Base-by-base conservation (phyloP, 2,888 invertebrate genomes). In the Leptodirus hochenwartii region DNA sequence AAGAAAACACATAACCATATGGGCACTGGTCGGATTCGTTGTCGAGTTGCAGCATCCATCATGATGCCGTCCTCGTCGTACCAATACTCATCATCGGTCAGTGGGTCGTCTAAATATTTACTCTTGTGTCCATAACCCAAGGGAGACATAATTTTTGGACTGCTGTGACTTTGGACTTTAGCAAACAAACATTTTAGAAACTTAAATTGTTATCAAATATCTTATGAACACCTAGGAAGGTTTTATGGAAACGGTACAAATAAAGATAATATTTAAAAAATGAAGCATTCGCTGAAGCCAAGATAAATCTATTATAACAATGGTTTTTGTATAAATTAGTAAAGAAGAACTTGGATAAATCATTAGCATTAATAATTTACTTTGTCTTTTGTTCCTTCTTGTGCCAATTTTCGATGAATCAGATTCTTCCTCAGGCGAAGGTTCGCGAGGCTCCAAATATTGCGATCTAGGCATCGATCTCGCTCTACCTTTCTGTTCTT, bases 1-100 rank as follows among this genome's bases (percentile, higher is more conserved):
- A 88, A 63, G 44, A 80, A 76, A 31, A 87, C 79, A 51, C 87
- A 87, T 34, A 87, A 54, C 81, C 84, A 84, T 45, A 87, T 87
- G 1, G 87, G 87, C 5, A 87, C 87, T 0, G 84, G 84, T 43
- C 65, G 66, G 29, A 61, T 65, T 26, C 58, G 56, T 9, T 51
- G 50, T 17, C 57, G 54, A 28, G 58, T 58, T 25, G 59, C 26
- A 6, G 27, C 15, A 13, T 35, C 35, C 20, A n/a, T n/a, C 20
- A n/a, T 8, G 8, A 25, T 22, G 15, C 15, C 29, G 5, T 25
- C 25, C 3, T 45, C 45, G 28, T 49, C 46, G 32, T 47, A 49
- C 37, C 44, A 47, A 34, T 49, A 67, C 25, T 67, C 67, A 32
- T 63, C 62, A 39, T 66, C 66, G n/a, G 62, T 64, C 39, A 66